Evolutionary conservation across 2,888 invertebrate genomes (phyloP).

Genomic region (Drosophila kanekoi): DNA sequence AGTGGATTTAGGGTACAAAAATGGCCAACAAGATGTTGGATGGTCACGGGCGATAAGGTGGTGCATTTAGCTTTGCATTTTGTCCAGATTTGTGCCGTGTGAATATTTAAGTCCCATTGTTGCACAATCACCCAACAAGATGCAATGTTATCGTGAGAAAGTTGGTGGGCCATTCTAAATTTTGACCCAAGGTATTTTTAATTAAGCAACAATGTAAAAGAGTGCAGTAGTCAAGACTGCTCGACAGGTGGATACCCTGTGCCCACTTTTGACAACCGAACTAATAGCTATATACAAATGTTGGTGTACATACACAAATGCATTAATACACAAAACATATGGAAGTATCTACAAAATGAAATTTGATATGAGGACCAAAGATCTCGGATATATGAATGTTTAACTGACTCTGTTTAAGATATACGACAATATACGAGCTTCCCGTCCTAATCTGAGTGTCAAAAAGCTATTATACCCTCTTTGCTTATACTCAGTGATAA

Average conservation of each 20-base stretch:
- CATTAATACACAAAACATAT: too few species aligned
- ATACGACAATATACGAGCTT: too few species aligned
- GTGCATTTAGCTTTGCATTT: constrained; percentile 57
- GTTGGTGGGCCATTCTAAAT: constrained; percentile 32
- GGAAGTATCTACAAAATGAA: too few species aligned
- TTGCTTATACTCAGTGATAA: background rate
- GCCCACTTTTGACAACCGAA: background rate
- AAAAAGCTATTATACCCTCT: too few species aligned
- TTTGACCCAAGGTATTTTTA: constrained; percentile 58
- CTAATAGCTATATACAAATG: too few species aligned
- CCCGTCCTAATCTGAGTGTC: too few species aligned
- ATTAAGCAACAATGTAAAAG: constrained; percentile 54
- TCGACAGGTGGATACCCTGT: constrained; percentile 2
- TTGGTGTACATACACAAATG: too few species aligned
- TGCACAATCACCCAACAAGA: constrained; percentile 40
- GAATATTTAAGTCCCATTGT: constrained; percentile 57
- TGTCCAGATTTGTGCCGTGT: constrained; percentile 66
- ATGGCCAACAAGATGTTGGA: constrained; percentile 37
- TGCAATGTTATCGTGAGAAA: constrained; percentile 59
- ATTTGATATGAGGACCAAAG: too few species aligned
- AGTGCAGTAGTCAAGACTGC: background rate
- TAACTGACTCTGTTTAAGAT: too few species aligned
- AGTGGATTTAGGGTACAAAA: background rate
- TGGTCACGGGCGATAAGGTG: constrained; percentile 51
- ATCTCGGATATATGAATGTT: too few species aligned